These are phyloP conservation scores for Lutraria lutraria DNA, from an alignment of 2,888 invertebrate species.

Conservation along the genomic window DNA sequence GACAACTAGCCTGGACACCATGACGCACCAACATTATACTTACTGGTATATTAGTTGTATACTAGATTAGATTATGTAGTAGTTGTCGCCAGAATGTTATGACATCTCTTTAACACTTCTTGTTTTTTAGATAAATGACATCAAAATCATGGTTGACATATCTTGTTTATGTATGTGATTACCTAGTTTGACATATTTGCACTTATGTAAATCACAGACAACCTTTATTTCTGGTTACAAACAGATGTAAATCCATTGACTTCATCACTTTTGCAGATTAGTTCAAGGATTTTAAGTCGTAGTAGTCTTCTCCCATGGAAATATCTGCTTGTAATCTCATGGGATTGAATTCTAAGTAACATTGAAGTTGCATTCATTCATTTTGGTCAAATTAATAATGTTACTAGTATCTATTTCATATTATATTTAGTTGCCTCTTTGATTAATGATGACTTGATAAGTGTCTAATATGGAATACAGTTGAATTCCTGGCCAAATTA, in stretches of 20 bases:
- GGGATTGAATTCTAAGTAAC: too few relatives aligned
- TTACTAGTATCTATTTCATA: too few relatives aligned
- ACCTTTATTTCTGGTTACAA: not conserved
- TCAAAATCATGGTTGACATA: not conserved
- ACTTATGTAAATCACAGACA: not conserved
- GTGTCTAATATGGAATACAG: not conserved
- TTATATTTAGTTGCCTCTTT: too few relatives aligned
- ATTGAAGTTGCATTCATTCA: too few relatives aligned
- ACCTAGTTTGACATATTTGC: not conserved
- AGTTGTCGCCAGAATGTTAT: not conserved
- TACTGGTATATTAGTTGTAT: not conserved
- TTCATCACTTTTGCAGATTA: too few relatives aligned
- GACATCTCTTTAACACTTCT: constrained; percentile 4
- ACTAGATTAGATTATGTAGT: not conserved
- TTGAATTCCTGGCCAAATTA: not conserved
- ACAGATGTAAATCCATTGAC: too few relatives aligned
- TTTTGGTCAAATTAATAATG: too few relatives aligned
- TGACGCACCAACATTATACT: not conserved
- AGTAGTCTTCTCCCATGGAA: too few relatives aligned
- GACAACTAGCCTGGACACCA: too few relatives aligned
- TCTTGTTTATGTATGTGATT: not conserved
- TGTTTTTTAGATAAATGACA: constrained; percentile 16
- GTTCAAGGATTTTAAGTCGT: too few relatives aligned
- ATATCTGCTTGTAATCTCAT: too few relatives aligned
- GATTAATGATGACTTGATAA: not conserved